phyloP scores from a whole-genome alignment of 2,888 invertebrate genomes.

The Harpalus rufipes region DNA sequence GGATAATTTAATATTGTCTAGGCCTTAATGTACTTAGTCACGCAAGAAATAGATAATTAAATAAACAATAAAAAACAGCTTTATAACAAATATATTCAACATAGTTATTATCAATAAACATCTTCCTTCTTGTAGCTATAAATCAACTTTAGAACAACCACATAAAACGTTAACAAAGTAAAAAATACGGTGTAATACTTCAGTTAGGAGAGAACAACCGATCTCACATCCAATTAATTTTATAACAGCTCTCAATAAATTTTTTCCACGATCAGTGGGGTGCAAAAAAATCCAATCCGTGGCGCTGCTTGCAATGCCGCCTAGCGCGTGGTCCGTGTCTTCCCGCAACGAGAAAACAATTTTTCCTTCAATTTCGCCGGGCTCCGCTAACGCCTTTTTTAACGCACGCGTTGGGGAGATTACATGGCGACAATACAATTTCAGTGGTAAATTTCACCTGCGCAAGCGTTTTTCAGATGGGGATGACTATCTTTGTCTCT shows the following conservation, averaged over 20 bases:
- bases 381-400: constrained; percentile 49
- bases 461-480: constrained; percentile 33
- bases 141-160: no score
- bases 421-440: constrained; percentile 59
- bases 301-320: background rate
- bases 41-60: no score
- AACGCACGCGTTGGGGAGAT: constrained; percentile 44
- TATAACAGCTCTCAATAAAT: constrained; percentile 15
- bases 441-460: constrained; percentile 53
- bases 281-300: constrained; percentile 22
- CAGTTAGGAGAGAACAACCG: background rate
- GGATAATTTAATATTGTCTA: no score
- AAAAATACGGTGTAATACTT: background rate
- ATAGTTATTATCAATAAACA: no score
- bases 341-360: constrained; percentile 50
- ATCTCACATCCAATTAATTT: constrained; percentile 6
- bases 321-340: background rate
- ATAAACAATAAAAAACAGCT: no score
- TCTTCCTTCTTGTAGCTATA: no score
- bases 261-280: constrained; percentile 15
- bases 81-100: no score
- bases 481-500: constrained; percentile 17
- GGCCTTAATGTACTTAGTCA: no score
- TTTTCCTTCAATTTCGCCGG: constrained; percentile 57
- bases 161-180: background rate